These are phyloP conservation scores for Campoplex nolae DNA, from an alignment of 2,888 invertebrate genomes.

Conservation along the genomic window DNA sequence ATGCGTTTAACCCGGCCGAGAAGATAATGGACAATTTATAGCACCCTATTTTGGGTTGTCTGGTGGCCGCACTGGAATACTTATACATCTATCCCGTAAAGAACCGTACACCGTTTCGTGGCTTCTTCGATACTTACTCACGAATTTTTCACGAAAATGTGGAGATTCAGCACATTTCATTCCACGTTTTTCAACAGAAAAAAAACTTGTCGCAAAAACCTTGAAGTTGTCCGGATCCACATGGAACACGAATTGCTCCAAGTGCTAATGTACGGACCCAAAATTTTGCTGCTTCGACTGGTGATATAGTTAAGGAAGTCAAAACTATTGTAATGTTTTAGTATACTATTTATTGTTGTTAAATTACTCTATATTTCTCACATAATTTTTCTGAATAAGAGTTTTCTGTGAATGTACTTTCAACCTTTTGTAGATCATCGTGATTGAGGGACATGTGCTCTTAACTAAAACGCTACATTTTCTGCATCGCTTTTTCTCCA, in stretches of 20 bases:
- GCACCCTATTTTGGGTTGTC: conserved; percentile 82
- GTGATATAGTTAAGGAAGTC: too few relatives aligned
- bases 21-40: conserved; percentile 84
- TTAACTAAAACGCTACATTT: not conserved
- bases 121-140: conserved; percentile 6
- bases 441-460: too few relatives aligned
- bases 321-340: not conserved
- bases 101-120: not conserved
- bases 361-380: too few relatives aligned
- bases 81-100: not conserved
- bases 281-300: too few relatives aligned
- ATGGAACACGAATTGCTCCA: not conserved
- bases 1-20: conserved; percentile 82
- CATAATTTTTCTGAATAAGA: too few relatives aligned
- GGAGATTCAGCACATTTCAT: not conserved
- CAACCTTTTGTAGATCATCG: too few relatives aligned
- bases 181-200: not conserved
- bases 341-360: too few relatives aligned
- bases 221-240: not conserved
- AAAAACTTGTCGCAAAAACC: not conserved
- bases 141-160: not conserved
- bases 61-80: conserved; percentile 42
- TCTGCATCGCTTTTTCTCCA: not conserved
- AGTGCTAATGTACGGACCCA: not conserved
- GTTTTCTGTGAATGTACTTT: not conserved